Percentiles rank a stretch among this genome's conserved stretches.
phyloP scores from a whole-genome alignment of 2,888 invertebrate genomes.

The Oscheius sp. region DNA sequence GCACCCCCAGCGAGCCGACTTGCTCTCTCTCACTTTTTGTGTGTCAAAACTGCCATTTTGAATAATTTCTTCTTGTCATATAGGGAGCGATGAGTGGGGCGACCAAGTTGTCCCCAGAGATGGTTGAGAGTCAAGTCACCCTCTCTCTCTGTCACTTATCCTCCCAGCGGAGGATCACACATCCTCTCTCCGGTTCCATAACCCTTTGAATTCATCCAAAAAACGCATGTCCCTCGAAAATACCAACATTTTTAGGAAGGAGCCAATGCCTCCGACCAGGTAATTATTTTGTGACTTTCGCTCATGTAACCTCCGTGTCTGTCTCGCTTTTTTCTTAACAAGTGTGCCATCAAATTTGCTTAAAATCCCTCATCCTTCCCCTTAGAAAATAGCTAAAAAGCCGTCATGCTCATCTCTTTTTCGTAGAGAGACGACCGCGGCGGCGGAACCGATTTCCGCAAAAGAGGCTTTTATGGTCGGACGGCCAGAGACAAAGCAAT shows the following conservation, averaged over 20 bases:
- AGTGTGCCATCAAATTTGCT: no score
- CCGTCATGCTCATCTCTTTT: no score
- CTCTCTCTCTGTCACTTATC: constrained; percentile 5
- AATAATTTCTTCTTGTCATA: constrained; percentile 16
- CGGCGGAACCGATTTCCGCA: no score
- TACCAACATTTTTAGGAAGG: constrained; percentile 2
- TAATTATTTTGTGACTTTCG: neutral
- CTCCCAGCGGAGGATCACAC: neutral
- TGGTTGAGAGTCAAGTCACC: neutral
- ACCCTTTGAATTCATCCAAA: neutral
- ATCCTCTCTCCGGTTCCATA: neutral
- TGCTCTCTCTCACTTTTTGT: no score
- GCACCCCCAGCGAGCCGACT: no score
- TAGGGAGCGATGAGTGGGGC: constrained; percentile 3
- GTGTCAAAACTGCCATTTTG: constrained; percentile 1
- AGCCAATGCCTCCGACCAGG: constrained; percentile 6
- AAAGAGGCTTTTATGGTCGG: no score
- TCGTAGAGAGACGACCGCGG: no score
- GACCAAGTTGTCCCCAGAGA: constrained; percentile 13
- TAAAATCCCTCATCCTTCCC: no score
- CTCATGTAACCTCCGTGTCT: no score
- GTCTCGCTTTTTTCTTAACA: no score
- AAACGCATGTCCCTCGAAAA: neutral
- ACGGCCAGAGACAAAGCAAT: no score
- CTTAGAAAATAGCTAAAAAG: no score